Conservation (phyloP, 2,888 invertebrate species). For the Scaptodrosophila latifasciaeformis region DNA sequence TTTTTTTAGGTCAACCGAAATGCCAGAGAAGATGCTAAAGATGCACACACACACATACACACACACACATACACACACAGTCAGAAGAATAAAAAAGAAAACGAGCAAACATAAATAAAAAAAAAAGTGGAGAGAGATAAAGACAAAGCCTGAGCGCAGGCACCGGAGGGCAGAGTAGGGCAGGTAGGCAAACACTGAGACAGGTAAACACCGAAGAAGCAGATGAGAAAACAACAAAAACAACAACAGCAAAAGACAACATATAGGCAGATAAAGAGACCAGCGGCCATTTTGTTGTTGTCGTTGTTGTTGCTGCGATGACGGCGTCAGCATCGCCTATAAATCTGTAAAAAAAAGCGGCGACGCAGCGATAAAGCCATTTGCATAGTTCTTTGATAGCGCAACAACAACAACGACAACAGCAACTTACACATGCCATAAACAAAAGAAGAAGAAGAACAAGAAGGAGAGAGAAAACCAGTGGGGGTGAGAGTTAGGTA, state of each 20-base stretch:
- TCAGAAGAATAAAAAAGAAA: constrained; percentile 26
- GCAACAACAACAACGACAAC: constrained; percentile 17
- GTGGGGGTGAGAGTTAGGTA: background rate
- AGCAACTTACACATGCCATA: constrained; percentile 27
- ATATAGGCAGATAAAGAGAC: constrained; percentile 24
- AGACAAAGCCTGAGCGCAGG: background rate
- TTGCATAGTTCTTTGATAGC: constrained; percentile 60
- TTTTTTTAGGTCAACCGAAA: constrained; percentile 66
- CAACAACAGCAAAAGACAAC: too few species aligned
- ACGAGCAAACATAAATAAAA: constrained; percentile 61
- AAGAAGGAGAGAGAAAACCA: constrained; percentile 10
- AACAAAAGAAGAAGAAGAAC: constrained; percentile 28
- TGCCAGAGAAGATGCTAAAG: constrained; percentile 24
- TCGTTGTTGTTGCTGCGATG: constrained; percentile 16
- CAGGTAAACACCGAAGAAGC: constrained; percentile 48
- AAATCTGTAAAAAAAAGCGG: constrained; percentile 34
- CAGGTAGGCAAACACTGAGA: constrained; percentile 28
- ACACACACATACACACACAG: background rate
- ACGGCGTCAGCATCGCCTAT: constrained; percentile 35
- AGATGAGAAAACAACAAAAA: too few species aligned
- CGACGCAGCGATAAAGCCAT: constrained; percentile 58
- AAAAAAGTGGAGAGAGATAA: constrained; percentile 5
- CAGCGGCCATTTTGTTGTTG: constrained; percentile 37
- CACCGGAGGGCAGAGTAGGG: background rate
- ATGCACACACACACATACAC: background rate